Evolutionary conservation across 2,797 vertebrate genomes (phyloP), one percentile per base, ranked within the genome.

Genomic region (Micropoecilia bifurca): DNA sequence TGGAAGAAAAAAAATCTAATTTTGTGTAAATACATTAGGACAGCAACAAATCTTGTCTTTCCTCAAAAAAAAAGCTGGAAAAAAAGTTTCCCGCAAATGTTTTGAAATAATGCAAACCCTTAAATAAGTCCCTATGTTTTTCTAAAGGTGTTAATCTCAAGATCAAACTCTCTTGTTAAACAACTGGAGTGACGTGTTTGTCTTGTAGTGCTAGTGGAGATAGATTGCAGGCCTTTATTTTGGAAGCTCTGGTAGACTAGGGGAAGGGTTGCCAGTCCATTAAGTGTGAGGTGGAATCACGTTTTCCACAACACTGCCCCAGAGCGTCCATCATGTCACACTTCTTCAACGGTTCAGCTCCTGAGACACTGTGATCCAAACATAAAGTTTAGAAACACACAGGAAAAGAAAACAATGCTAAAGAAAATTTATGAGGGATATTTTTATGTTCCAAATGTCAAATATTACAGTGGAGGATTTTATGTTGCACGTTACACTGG

Each of bases 221-320:
- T 69, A 43, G 76, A 83, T 76, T 69, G 81, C 45, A 84, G 75
- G 75, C 82, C 80, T 88, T 91, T 86, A 87, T 88, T 91, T 91
- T 87, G 75, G 79, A 80, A 77, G 79, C 76, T 83, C 74, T 81
- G 83, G 81, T 85, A 88, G 86, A 88, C 85, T 57, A 53, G 72
- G 80, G 86, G 82, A 86, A 76, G 72, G 83, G 85, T 88, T 81
- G 85, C 88, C 89, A 91, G 88, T 93, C 93, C 90, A 93, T 94
- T 94, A 93, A 87, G 88, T 92, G 89, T 90, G 92, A 94, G 93
- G 93, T 88, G 86, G 91, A 93, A 92, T 93, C 92, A 89, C 76
- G 91, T 95, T 95, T 95, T 95, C 92, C 88, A 89, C 87, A 81
- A 91, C 90, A 77, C 80, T 87, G 82, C 82, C 78, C 74, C 73